Base-by-base conservation (phyloP, 2,797 vertebrate species). In the Halcyon leucocephala region DNA sequence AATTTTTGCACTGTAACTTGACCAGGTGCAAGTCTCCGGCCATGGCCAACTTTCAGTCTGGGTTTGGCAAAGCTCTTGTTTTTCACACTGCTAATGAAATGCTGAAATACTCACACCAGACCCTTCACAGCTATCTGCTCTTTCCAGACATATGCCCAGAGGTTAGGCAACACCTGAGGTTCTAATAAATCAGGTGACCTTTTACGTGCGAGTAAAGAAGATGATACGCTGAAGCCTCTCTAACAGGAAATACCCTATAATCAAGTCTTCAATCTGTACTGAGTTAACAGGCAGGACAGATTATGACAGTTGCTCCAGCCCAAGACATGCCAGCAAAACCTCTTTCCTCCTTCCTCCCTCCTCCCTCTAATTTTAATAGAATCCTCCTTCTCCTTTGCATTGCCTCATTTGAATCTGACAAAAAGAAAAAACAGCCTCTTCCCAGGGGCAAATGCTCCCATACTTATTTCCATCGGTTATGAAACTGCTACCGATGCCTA, bases 1-100 rank as follows among this genome's bases (percentile, higher is more conserved):
- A 39, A 52, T 57, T 90, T 91, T 86, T 82, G 55, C 73, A 76
- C 62, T 84, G 90, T 95, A 96, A 95, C 82, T 89, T 82, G 73
- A 95, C 80, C 87, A 94, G 73, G 73, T 91, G 82, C 51, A 73
- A 70, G 62, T 84, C 77, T 83, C 62, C 8, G 2, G 37, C 57
- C 44, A 25, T 3, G 10, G 74, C 64, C 81, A 89, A 71, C 1
- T 0, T 73, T 87, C 86, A 85, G 71, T 52, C 10, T 17, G 9
- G 44, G 37, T 74, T 87, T 94, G 88, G 83, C 91, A 95, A 67
- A 90, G 74, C 60, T 77, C 84, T 84, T 39, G 46, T 70, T 91
- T 89, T 89, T 60, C 61, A 58, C 46, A 33, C 65, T 62, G 57
- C 42, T 77, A 60, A 26, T 3, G 28, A 33, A 80, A 37, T 74